Conservation (phyloP, 2,888 invertebrate species). For the Tachina lurida region DNA sequence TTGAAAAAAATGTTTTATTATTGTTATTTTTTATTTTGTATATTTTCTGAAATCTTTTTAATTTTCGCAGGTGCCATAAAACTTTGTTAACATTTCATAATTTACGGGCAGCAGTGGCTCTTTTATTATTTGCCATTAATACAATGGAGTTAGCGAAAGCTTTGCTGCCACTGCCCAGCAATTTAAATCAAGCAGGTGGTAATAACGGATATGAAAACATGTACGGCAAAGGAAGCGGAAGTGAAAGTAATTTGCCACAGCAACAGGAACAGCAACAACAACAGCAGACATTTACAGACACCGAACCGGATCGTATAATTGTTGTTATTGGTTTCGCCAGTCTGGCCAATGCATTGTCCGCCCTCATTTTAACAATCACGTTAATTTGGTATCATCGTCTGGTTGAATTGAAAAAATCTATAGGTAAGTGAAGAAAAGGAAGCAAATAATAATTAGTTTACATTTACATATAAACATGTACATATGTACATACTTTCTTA, state of each 20-base stretch:
- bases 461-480: background rate
- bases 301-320: slow-evolving; percentile 73
- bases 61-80: slow-evolving; percentile 77
- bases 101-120: slow-evolving; percentile 79
- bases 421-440: slow-evolving; percentile 76
- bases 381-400: slow-evolving; percentile 81
- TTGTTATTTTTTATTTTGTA: background rate
- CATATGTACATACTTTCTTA: slow-evolving; percentile 6
- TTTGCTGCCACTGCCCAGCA: slow-evolving; percentile 75
- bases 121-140: slow-evolving; percentile 79
- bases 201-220: slow-evolving; percentile 63
- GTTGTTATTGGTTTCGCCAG: slow-evolving; percentile 77
- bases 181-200: slow-evolving; percentile 35
- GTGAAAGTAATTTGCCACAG: slow-evolving; percentile 69
- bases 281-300: slow-evolving; percentile 36
- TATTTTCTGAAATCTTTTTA: background rate
- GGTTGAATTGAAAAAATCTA: slow-evolving; percentile 79
- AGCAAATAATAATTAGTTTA: too few relatives aligned
- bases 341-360: slow-evolving; percentile 78
- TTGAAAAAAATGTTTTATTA: slow-evolving; percentile 21
- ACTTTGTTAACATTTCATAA: slow-evolving; percentile 82
- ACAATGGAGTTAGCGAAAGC: slow-evolving; percentile 80
- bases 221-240: slow-evolving; percentile 65
- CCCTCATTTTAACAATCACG: slow-evolving; percentile 78
- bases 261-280: slow-evolving; percentile 43